Percentiles rank a stretch among this genome's conserved stretches.
These are phyloP conservation scores for Craseonycteris thonglongyai DNA, from an alignment of 2,113 vertebrate species.

Conservation along the genomic window DNA sequence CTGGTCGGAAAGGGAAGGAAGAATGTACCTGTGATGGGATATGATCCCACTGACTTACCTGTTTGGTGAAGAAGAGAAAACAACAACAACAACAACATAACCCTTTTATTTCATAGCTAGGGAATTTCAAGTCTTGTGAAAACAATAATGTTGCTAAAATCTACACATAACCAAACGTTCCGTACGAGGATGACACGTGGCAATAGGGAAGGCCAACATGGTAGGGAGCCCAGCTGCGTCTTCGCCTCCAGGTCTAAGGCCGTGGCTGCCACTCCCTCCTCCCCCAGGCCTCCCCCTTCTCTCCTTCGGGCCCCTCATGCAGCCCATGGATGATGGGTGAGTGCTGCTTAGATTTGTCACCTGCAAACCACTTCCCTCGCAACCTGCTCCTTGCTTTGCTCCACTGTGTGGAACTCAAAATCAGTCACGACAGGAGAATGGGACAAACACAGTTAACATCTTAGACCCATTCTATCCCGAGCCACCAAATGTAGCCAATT, in stretches of 20 bases:
- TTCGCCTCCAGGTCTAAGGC: background rate
- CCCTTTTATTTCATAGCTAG: background rate
- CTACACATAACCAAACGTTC: background rate
- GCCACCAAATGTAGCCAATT: background rate
- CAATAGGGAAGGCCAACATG: fast-evolving
- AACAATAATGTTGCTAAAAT: background rate
- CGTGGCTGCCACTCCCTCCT: background rate
- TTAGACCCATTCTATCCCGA: background rate
- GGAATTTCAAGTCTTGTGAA: background rate
- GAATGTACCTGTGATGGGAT: background rate
- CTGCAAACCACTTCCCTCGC: background rate
- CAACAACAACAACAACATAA: background rate
- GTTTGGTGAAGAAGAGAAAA: background rate
- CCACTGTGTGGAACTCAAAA: background rate
- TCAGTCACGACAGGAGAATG: background rate
- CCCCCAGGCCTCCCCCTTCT: background rate
- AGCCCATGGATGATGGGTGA: background rate
- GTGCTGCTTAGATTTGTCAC: background rate
- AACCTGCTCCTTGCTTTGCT: background rate
- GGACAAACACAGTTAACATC: background rate
- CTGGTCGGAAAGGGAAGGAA: background rate
- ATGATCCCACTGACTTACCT: background rate
- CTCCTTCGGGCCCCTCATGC: background rate
- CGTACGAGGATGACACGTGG: fast-evolving
- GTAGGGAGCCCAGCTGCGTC: background rate